Evolutionary conservation across 2,113 vertebrate genomes (phyloP).

Genomic region (Misgurnus mizolepis): DNA sequence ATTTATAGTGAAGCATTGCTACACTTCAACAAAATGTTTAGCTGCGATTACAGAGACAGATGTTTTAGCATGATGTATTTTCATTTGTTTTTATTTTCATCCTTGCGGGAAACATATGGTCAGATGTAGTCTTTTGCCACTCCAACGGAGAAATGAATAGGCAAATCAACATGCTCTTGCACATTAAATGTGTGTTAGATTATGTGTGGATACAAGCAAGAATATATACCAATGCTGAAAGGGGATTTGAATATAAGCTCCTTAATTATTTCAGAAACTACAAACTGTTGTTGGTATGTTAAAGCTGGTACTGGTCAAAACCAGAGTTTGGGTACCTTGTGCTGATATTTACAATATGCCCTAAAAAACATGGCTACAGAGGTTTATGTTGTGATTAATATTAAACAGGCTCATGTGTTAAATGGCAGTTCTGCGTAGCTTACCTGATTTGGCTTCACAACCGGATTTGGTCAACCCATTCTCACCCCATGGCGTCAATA

Average conservation of each 20-base stretch:
- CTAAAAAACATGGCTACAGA: no score
- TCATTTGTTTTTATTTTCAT: constrained; percentile 1
- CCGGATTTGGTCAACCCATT: no score
- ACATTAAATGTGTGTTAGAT: constrained; percentile 14
- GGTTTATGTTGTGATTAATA: no score
- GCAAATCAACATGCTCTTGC: constrained; percentile 20
- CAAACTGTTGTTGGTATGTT: no score
- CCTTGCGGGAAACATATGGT: constrained; percentile 26
- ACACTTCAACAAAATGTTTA: background rate
- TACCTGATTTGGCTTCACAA: no score
- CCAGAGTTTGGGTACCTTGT: no score
- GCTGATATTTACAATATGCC: no score
- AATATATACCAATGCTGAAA: background rate
- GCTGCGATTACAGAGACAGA: constrained; percentile 16
- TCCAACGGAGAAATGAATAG: background rate
- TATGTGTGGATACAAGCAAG: background rate
- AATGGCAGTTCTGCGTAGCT: no score
- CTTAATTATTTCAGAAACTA: background rate
- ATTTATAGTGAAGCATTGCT: background rate
- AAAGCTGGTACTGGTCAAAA: no score
- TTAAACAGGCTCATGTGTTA: no score
- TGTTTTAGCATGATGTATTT: constrained; percentile 22
- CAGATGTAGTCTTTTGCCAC: background rate
- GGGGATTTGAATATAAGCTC: background rate
- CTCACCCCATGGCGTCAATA: no score